phyloP scores from a whole-genome alignment of 2,888 invertebrate genomes.

The Epinotia ramella region DNA sequence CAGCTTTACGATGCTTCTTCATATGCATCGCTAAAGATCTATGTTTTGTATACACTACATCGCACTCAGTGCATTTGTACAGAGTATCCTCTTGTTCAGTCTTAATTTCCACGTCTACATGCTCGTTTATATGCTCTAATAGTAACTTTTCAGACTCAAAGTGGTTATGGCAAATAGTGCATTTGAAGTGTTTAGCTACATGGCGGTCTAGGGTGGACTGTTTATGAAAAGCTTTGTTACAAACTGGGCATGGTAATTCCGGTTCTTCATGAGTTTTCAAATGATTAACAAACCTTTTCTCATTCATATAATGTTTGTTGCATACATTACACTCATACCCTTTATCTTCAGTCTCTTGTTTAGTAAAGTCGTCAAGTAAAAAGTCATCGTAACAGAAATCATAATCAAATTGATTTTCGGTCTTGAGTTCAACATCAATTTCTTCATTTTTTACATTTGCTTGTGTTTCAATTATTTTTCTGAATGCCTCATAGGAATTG shows the following conservation, averaged over 20 bases:
- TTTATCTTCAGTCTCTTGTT: conserved; percentile 54
- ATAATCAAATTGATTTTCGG: conserved; percentile 52
- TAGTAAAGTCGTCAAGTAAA: conserved; percentile 49
- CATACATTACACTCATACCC: conserved; percentile 72
- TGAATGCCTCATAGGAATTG: conserved; percentile 65
- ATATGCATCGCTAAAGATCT: conserved; percentile 77
- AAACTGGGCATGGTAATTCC: conserved; percentile 60
- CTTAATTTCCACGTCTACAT: conserved; percentile 54
- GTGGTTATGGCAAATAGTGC: conserved; percentile 53
- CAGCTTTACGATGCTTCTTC: conserved; percentile 67
- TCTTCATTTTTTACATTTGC: conserved; percentile 57
- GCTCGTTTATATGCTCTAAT: conserved; percentile 52
- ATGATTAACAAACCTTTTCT: conserved; percentile 79
- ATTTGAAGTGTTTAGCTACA: conserved; percentile 61
- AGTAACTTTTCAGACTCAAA: conserved; percentile 54
- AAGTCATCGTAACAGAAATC: conserved; percentile 52
- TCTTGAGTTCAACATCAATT: conserved; percentile 48
- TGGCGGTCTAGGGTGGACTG: conserved; percentile 67
- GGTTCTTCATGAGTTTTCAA: conserved; percentile 68
- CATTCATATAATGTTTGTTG: conserved; percentile 74
- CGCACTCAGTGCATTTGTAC: conserved; percentile 81
- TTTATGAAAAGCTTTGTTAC: conserved; percentile 64
- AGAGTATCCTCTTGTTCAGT: conserved; percentile 54
- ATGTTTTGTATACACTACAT: conserved; percentile 79
- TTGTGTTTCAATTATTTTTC: conserved; percentile 59